A percentile compares a stretch with the other conserved stretches of the same genome.
These are phyloP conservation scores for Holcopasites calliopsidis DNA, from an alignment of 1,140 invertebrate species.

Conservation along the genomic window DNA sequence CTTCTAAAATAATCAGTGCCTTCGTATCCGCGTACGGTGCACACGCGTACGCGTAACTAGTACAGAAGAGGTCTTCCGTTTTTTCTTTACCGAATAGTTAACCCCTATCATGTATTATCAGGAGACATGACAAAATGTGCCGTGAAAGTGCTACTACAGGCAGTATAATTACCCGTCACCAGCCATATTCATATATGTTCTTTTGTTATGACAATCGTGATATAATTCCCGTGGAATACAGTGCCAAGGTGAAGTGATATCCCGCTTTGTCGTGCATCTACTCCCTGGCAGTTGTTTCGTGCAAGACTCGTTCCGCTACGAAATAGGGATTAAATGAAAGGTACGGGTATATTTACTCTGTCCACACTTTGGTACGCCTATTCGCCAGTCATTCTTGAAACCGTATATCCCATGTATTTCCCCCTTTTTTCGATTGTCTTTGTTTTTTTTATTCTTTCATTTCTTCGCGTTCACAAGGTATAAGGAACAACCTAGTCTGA, in stretches of 20 bases:
- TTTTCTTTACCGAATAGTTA: constrained; percentile 31
- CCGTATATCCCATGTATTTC: constrained; percentile 9
- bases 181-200: constrained; percentile 66
- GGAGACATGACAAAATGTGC: constrained; percentile 62
- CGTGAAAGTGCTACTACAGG: constrained; percentile 66
- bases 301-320: constrained; percentile 23
- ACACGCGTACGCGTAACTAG: constrained; percentile 23
- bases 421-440: constrained; percentile 12
- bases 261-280: constrained; percentile 24
- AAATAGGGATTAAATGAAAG: constrained; percentile 71
- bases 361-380: constrained; percentile 19
- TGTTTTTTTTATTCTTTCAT: neutral
- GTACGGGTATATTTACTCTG: constrained; percentile 51
- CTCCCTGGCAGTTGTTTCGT: constrained; percentile 13
- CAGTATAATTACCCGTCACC: constrained; percentile 62
- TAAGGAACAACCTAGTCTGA: constrained; percentile 30
- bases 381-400: constrained; percentile 40
- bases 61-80: constrained; percentile 26
- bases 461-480: neutral
- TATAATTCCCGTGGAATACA: constrained; percentile 59
- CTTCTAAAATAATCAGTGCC: constrained; percentile 62
- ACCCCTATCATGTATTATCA: constrained; percentile 56
- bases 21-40: constrained; percentile 41
- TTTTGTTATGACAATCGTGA: constrained; percentile 70
- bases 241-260: constrained; percentile 47